Conservation (phyloP, 35 echinoderm and acorn worm species). For the Hemicentrotus pulcherrimus region DNA sequence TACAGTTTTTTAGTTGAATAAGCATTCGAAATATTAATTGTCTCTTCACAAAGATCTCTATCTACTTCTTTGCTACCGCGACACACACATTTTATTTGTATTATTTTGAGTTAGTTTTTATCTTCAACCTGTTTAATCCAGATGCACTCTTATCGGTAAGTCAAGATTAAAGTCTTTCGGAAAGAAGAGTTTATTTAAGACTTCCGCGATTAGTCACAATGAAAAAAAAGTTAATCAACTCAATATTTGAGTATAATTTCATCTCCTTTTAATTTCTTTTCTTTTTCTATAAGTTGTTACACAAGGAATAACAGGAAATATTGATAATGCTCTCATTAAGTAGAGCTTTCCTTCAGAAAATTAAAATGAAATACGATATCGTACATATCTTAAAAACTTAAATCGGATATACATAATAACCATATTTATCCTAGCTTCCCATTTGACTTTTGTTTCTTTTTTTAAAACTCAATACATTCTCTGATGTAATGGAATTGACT, state of each 20-base stretch:
- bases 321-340: neutral
- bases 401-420: neutral
- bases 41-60: neutral
- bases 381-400: neutral
- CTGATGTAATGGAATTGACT: too few relatives aligned
- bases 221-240: neutral
- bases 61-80: neutral
- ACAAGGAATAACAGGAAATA: neutral
- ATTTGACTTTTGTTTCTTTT: too few relatives aligned
- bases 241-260: neutral
- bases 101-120: neutral
- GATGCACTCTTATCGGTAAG: neutral
- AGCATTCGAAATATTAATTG: neutral
- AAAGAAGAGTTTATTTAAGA: neutral
- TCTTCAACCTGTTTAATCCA: neutral
- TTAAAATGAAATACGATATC: neutral
- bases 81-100: neutral
- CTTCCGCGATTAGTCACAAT: neutral
- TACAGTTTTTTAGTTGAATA: neutral
- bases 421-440: neutral
- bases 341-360: neutral
- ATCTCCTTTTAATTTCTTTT: neutral
- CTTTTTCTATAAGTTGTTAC: neutral
- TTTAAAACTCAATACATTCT: too few relatives aligned
- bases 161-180: neutral